Base-by-base conservation (phyloP, 2,888 invertebrate species). In the Idaea straminata region DNA sequence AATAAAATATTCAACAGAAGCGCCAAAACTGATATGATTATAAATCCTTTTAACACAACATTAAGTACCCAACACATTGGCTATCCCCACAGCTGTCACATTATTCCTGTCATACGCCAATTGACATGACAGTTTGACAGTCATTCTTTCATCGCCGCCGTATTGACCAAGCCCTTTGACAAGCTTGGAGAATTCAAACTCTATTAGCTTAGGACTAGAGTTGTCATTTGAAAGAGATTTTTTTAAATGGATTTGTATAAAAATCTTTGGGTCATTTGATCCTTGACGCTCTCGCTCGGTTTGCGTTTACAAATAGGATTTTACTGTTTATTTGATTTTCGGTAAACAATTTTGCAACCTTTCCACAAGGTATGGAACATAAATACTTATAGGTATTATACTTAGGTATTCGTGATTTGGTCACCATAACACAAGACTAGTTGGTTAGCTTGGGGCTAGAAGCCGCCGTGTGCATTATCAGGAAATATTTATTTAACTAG, bases 251-350 rank as follows among this genome's bases (percentile, higher is more conserved):
- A 60, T 57, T 63, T 57, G 13, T 59, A 61, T 13, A 16, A 16
- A 63, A 25, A 66, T 61, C 7, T 35, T 0, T 38, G 66, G 61
- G 67, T 67, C 4, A 16, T 61, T 81, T 76, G 82, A 87, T 79
- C 76, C 80, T 70, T 70, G 73, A 71, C 70, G 69, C 75, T 81
- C 80, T 71, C 70, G 69, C 75, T 81, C 80, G 66, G 74, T 77
- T 85, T 83, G 79, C 80, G 80, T 84, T 72, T 80, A 82, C 78
- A 85, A 85, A 85, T 83, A 83, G 77, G 79, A 81, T 81, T 77
- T 72, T 74, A 70, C 71, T 74, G 70, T 68, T 72, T 70, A 64
- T 74, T 74, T 74, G 67, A 69, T 65, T 72, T 72, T 63, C 72
- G 47, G 10, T 47, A 13, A 13, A 47, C 13, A 13, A 47, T 47